Evolutionary conservation across 2,797 vertebrate species (phyloP).

Genomic region (Microctenopoma stevenorrisi): DNA sequence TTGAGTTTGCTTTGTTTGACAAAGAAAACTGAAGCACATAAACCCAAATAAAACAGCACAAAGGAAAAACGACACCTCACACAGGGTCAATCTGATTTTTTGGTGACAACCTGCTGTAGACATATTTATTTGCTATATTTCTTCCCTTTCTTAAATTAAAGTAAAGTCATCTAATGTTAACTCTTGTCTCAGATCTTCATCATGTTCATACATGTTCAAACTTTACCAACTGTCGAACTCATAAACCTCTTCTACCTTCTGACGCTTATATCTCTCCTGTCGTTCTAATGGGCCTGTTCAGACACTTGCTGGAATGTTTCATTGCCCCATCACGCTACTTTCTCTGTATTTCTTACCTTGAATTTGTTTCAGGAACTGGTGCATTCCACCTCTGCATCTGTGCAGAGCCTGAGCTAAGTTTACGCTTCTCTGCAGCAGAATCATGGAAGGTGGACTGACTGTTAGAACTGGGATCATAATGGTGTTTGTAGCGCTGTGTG

Average conservation of each 20-base stretch:
- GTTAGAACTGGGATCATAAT: constrained; percentile 15
- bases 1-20: too few species aligned
- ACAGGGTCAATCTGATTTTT: too few species aligned
- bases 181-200: not conserved
- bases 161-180: not conserved
- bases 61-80: too few species aligned
- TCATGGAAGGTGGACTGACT: constrained; percentile 36
- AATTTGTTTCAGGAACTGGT: constrained; percentile 6
- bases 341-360: not conserved
- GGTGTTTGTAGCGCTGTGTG: constrained; percentile 11
- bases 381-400: not conserved
- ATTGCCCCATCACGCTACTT: constrained; percentile 22
- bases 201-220: constrained; percentile 32
- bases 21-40: too few species aligned
- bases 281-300: constrained; percentile 47
- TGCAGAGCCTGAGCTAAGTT: not conserved
- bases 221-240: not conserved
- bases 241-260: not conserved
- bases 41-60: too few species aligned
- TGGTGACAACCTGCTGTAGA: too few species aligned
- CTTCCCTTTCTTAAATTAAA: too few species aligned
- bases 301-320: constrained; percentile 57
- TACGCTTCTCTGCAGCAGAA: constrained; percentile 9
- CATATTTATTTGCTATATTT: not conserved
- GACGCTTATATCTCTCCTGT: not conserved